phyloP scores from a whole-genome alignment of 2,888 invertebrate species.

The Apodemia hepburni region DNA sequence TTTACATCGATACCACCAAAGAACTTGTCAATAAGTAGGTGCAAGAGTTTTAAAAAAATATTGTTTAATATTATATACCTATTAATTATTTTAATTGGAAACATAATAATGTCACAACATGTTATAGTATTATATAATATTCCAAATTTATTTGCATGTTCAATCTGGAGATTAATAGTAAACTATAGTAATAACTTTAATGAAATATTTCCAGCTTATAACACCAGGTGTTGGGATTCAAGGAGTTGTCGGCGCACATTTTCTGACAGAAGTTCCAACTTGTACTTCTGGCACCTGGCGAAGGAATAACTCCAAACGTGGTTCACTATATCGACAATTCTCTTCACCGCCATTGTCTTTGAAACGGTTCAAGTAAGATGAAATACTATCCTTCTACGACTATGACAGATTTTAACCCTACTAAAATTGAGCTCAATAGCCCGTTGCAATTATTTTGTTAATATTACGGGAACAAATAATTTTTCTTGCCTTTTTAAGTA shows the following conservation, averaged over 20 bases:
- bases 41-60: too few species aligned
- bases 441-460: too few species aligned
- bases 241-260: slow-evolving; percentile 63
- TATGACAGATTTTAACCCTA: background rate
- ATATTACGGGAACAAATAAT: too few species aligned
- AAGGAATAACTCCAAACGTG: slow-evolving; percentile 39
- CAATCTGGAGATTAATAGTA: background rate
- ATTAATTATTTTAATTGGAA: too few species aligned
- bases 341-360: slow-evolving; percentile 62
- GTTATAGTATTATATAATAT: too few species aligned
- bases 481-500: too few species aligned
- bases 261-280: slow-evolving; percentile 61
- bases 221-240: slow-evolving; percentile 51
- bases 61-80: too few species aligned
- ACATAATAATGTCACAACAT: too few species aligned
- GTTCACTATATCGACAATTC: slow-evolving; percentile 54
- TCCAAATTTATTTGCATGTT: too few species aligned
- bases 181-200: background rate
- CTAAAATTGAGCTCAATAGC: background rate
- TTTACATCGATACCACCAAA: too few species aligned
- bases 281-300: slow-evolving; percentile 66
- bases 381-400: background rate
- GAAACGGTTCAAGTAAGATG: slow-evolving; percentile 44
- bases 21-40: too few species aligned
- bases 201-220: slow-evolving; percentile 13